These are phyloP conservation scores for Meda fulgida DNA, from an alignment of 2,797 vertebrate genomes.

Conservation along the genomic window DNA sequence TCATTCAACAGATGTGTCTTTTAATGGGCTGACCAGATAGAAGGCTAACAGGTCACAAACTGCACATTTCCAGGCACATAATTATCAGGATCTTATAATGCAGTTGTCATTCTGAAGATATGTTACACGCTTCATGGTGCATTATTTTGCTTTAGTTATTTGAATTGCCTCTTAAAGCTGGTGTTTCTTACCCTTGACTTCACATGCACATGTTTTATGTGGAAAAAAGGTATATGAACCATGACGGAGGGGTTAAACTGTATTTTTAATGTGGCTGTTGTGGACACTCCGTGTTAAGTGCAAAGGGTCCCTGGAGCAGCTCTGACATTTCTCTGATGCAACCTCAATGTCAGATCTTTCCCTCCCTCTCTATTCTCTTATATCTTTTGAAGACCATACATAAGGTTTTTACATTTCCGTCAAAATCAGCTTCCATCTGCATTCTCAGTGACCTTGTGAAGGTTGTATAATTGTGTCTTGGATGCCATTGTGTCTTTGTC, in stretches of 20 bases:
- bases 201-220: neutral
- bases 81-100: neutral
- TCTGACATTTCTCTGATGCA: slow-evolving; percentile 52
- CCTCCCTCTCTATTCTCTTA: neutral
- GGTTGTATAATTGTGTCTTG: slow-evolving; percentile 2
- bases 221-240: neutral
- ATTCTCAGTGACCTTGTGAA: slow-evolving; percentile 37
- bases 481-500: neutral
- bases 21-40: neutral
- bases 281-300: slow-evolving; percentile 30
- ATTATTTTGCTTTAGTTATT: neutral
- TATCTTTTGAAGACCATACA: slow-evolving; percentile 5
- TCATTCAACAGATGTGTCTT: neutral
- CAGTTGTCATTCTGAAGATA: neutral
- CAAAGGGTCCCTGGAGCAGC: slow-evolving; percentile 39
- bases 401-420: slow-evolving; percentile 2
- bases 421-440: neutral
- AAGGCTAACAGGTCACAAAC: neutral
- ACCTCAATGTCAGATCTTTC: slow-evolving; percentile 7
- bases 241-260: neutral
- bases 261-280: slow-evolving; percentile 33
- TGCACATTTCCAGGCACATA: no score
- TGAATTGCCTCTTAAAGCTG: neutral
- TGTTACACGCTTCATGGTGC: neutral
- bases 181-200: neutral